These are phyloP conservation scores for Canis aureus DNA, from an alignment of 2,113 vertebrate species.

Conservation along the genomic window DNA sequence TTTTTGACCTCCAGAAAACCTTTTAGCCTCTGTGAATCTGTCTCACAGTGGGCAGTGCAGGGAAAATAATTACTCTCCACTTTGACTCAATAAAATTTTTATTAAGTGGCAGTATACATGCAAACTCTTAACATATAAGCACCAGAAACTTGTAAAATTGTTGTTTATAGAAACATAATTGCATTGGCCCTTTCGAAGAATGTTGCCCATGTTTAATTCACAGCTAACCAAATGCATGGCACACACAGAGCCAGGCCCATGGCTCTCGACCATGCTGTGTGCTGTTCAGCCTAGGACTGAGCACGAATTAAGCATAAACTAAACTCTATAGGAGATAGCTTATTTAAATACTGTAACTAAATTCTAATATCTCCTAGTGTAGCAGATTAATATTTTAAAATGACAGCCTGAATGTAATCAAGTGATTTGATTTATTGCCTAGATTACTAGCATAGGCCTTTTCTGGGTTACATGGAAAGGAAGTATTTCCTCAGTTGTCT, in stretches of 20 bases:
- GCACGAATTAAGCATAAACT: conserved; percentile 26
- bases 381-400: conserved; percentile 52
- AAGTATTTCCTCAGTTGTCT: conserved; percentile 2
- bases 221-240: not conserved
- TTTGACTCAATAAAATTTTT: not conserved
- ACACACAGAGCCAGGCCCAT: not conserved
- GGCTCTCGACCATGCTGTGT: not conserved
- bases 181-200: not conserved
- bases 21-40: not conserved
- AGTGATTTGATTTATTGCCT: conserved; percentile 61
- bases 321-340: not conserved
- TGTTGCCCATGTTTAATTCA: not conserved
- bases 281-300: not conserved
- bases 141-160: not conserved
- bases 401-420: conserved; percentile 35
- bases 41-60: not conserved
- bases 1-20: not conserved
- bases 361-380: conserved; percentile 15
- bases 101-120: not conserved
- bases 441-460: not conserved
- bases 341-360: conserved; percentile 31
- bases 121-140: not conserved
- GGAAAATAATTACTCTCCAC: not conserved
- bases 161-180: not conserved
- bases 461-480: not conserved